Evolutionary conservation across 2,797 vertebrate genomes (phyloP), one percentile per base, ranked within the genome.

Genomic region (Arctocebus calabarensis): DNA sequence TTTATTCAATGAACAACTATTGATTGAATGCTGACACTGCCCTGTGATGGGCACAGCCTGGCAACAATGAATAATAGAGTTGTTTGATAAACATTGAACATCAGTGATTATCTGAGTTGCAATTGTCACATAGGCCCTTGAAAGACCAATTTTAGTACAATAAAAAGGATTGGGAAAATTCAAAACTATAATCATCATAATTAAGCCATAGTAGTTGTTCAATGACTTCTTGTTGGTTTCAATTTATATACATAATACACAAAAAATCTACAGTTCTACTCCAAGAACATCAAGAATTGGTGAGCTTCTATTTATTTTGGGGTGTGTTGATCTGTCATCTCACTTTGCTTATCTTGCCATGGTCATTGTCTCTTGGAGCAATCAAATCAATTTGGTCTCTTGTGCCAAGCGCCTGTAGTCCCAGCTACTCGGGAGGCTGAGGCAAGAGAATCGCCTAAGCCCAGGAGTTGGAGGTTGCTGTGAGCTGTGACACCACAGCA

Each of bases 81-180:
- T 92, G 16, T 40, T 45, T 82, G 66, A 48, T 78, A 89, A 96
- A 87, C 61, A 88, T 77, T 87, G 66, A 71, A 84, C 34, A 70
- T 77, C 23, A 27, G 23, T 82, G 57, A 88, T 78, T 64, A n/a
- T 32, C 32, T 61, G 17, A 77, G 70, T 48, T 83, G 14, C 40
- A 70, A 23, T 86, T 93, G 92, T 73, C 27, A 94, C 27, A 77
- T 3, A 68, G 22, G 55, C 19, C 70, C 59, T 83, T 62, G 34
- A 73, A 94, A 94, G 40, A 85, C 3, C 27, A 64, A 43, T 57
- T 94, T 91, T 93, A 84, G 20, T 34, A 79, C 27, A 94, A n/a
- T 43, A 57, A 52, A 77, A 82, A 90, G 82, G 40, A 95, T n/a
- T 57, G 57, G 32, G 23, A 82, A 92, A 27, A 27, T 23, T 3